Evolutionary conservation across 2,797 vertebrate genomes (phyloP).

Genomic region (Lagocephalus sceleratus): DNA sequence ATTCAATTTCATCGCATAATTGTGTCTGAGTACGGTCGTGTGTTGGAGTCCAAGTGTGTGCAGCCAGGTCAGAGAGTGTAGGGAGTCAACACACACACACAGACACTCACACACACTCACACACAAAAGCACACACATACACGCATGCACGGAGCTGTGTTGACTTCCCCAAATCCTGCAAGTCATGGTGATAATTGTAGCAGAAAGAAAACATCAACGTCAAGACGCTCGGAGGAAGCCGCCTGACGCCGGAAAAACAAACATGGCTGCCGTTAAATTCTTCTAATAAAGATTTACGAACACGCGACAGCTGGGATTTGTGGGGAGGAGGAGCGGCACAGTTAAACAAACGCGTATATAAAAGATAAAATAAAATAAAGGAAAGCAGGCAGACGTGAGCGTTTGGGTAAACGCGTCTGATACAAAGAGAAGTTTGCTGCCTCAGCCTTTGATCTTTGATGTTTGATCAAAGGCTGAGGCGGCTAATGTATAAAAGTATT

Average conservation of each 20-base stretch:
- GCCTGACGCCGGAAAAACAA: constrained; percentile 4
- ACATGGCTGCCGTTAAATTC: background rate
- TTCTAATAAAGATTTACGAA: background rate
- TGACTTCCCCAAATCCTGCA: background rate
- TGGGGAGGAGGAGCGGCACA: too few relatives aligned
- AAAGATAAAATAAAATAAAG: constrained; percentile 9
- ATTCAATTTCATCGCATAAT: constrained; percentile 43
- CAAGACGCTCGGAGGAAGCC: background rate
- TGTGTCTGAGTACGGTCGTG: constrained; percentile 27
- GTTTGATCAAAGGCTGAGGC: constrained; percentile 42
- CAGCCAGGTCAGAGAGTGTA: constrained; percentile 33
- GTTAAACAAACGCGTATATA: constrained; percentile 12
- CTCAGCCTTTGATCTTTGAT: too few relatives aligned
- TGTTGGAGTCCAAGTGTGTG: constrained; percentile 26
- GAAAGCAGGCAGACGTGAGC: constrained; percentile 25
- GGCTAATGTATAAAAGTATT: constrained; percentile 36
- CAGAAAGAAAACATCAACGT: constrained; percentile 12
- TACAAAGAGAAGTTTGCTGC: constrained; percentile 26
- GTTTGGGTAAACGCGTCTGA: constrained; percentile 30
- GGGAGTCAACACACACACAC: constrained; percentile 26
- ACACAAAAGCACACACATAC: too few relatives aligned
- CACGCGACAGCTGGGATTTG: background rate
- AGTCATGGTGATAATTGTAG: background rate
- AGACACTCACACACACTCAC: too few relatives aligned
- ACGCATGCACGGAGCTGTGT: too few relatives aligned